Evolutionary conservation across 1,140 invertebrate genomes (phyloP), one percentile per base, ranked within the genome.

Genomic region (Cotesia glomerata): DNA sequence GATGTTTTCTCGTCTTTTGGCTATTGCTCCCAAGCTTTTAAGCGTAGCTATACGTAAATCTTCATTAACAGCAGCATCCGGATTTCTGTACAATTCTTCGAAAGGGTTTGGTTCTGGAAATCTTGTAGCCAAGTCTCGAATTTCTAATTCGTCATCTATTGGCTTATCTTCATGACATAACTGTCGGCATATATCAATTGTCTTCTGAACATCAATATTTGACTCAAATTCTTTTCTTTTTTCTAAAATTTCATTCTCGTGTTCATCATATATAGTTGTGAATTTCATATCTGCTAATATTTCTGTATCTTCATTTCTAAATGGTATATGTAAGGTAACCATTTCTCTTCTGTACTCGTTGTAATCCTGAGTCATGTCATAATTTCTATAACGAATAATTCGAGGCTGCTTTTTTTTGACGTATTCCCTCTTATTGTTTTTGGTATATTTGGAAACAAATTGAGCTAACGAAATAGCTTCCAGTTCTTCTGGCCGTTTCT

Each of bases 311-410:
- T 82, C 82, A 80, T 73, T 78, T 65, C 69, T 36, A 74, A 82
- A 85, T 39, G 80, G 79, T 69, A 82, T 39, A 72, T 84, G 75
- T 26, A 83, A 70, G 3, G 72, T 52, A 51, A 83, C 79, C 79
- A 81, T 81, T 76, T 84, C 83, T 34, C 80, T 62, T 73, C 71
- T 62, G 65, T 71, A 74, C 36, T 77, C 67, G 56, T 71, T 35
- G 0, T 45, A 71, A 58, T 82, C 74, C 14, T 74, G 13, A 34
- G 32, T 75, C 52, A 82, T 80, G 73, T 84, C 80, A 80, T 54
- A 83, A 77, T 65, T 82, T 84, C 61, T 80, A 77, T 51, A 86
- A 83, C 73, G 76, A 71, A 81, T 84, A 18, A 84, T 54, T 69
- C 61, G 68, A 66, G 78, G 75, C 8, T 35, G 62, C 61, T 45